Evolutionary conservation across 2,888 invertebrate species (phyloP).

Genomic region (Griposia aprilina): DNA sequence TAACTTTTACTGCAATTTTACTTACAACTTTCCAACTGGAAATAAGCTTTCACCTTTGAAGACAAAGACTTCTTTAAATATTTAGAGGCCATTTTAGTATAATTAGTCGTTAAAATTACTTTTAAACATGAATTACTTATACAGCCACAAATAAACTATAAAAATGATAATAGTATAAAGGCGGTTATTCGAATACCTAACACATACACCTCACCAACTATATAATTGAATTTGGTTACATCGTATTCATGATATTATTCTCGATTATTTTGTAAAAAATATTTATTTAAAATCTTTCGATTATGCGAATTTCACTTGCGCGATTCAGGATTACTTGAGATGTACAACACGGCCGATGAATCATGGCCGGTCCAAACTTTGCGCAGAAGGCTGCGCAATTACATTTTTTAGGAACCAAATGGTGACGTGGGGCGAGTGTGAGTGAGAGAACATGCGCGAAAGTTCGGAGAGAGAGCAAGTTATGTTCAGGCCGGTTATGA

Average conservation of each 20-base stretch:
- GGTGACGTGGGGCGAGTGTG: too few relatives aligned
- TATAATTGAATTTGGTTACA: constrained; percentile 66
- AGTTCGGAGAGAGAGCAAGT: too few relatives aligned
- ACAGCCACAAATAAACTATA: constrained; percentile 62
- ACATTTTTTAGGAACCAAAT: too few relatives aligned
- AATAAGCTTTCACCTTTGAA: constrained; percentile 3
- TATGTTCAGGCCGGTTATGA: too few relatives aligned
- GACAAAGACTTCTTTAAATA: constrained; percentile 6
- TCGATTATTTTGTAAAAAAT: constrained; percentile 50
- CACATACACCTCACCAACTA: constrained; percentile 58
- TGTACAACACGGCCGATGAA: too few relatives aligned
- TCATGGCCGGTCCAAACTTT: too few relatives aligned
- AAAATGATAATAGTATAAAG: constrained; percentile 66
- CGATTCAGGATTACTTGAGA: not conserved
- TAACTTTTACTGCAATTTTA: constrained; percentile 19
- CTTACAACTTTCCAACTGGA: not conserved
- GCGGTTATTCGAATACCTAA: constrained; percentile 72
- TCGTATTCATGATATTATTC: constrained; percentile 52
- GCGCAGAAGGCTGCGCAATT: too few relatives aligned
- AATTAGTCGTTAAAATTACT: constrained; percentile 32
- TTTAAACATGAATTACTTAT: constrained; percentile 42
- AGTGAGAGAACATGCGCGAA: too few relatives aligned
- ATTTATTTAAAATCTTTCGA: constrained; percentile 31
- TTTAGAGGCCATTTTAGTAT: constrained; percentile 48
- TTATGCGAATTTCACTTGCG: not conserved